These are phyloP conservation scores for Trissolcus basalis DNA, from an alignment of 1,140 invertebrate species.

Conservation along the genomic window DNA sequence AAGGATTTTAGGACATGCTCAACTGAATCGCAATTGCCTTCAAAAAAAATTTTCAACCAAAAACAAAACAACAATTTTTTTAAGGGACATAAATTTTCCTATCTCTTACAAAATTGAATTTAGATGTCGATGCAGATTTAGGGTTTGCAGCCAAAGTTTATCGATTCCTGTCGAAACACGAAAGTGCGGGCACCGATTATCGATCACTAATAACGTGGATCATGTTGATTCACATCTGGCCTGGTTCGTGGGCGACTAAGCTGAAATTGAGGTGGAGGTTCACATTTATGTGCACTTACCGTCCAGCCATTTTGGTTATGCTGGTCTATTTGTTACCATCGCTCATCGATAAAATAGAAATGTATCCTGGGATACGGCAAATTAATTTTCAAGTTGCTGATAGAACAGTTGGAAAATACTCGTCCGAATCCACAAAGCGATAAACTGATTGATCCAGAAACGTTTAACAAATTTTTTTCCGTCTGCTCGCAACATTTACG, in stretches of 20 bases:
- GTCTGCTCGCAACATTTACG: too few relatives aligned
- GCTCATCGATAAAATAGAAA: slow-evolving; percentile 17
- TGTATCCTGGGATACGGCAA: background rate
- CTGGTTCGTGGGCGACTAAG: slow-evolving; percentile 4
- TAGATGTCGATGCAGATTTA: background rate
- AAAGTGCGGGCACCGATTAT: slow-evolving; percentile 16
- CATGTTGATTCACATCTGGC: slow-evolving; percentile 5
- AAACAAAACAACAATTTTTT: too few relatives aligned
- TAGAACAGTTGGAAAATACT: background rate
- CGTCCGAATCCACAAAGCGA: background rate
- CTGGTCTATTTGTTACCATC: slow-evolving; percentile 15
- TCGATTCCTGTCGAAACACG: slow-evolving; percentile 1
- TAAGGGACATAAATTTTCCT: too few relatives aligned
- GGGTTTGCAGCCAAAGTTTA: background rate
- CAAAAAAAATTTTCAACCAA: too few relatives aligned
- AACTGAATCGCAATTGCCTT: too few relatives aligned
- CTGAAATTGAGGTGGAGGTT: slow-evolving; percentile 22
- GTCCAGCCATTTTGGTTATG: background rate
- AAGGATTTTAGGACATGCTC: too few relatives aligned
- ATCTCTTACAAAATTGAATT: too few relatives aligned
- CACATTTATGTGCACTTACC: slow-evolving; percentile 27
- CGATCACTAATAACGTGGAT: slow-evolving; percentile 22
- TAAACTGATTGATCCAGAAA: background rate
- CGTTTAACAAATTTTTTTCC: background rate
- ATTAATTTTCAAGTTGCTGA: slow-evolving; percentile 1